Percentiles rank a stretch among this genome's conserved stretches.
Conservation (phyloP, 2,113 vertebrate genomes). For the Corynorhinus townsendii region DNA sequence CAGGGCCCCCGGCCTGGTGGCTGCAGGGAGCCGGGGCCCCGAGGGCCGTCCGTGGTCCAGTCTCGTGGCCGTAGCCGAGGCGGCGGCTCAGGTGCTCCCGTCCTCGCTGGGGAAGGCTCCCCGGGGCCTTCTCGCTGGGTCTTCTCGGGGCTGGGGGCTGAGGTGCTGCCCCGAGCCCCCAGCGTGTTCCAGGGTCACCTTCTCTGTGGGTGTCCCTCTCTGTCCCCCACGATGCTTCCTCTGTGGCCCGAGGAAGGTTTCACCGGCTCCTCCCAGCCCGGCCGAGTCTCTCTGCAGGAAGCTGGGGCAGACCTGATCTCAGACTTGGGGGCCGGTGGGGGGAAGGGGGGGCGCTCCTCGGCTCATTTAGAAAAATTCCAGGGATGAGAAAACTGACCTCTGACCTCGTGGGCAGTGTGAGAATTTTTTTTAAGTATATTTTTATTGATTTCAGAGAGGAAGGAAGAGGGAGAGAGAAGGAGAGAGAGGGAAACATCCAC, state of each 20-base stretch:
- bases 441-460: no score
- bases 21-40: background rate
- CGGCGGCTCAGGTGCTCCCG: background rate
- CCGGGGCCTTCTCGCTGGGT: background rate
- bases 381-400: background rate
- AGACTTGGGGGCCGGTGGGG: accelerated
- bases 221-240: accelerated
- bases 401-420: background rate
- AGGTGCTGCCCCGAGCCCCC: no score
- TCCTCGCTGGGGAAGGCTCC: background rate
- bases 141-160: background rate
- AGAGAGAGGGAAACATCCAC: no score
- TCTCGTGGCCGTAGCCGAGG: background rate
- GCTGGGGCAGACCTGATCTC: background rate
- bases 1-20: accelerated
- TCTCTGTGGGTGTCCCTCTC: background rate
- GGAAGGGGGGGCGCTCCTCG: background rate
- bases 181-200: background rate
- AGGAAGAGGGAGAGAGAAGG: no score
- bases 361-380: background rate
- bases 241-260: background rate
- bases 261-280: background rate
- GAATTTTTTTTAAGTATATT: background rate
- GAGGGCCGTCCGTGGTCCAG: background rate
- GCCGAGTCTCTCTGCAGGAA: background rate